These are phyloP conservation scores for Agrotis ipsilon DNA, from an alignment of 2,888 invertebrate genomes.

Conservation along the genomic window DNA sequence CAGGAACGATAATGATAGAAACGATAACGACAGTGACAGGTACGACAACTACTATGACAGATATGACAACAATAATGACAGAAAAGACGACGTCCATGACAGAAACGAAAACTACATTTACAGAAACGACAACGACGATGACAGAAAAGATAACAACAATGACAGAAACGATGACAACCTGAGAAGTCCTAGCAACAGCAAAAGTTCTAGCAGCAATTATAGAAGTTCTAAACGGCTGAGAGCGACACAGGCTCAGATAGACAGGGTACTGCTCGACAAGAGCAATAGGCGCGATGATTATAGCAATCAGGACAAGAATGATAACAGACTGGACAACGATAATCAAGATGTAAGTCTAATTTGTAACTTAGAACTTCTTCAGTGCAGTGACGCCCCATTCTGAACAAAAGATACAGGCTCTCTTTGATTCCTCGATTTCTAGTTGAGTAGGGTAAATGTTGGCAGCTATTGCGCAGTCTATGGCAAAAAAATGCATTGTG, in stretches of 20 bases:
- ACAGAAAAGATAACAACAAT: background rate
- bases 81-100: too few species aligned
- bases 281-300: background rate
- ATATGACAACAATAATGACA: too few species aligned
- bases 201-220: too few species aligned
- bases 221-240: background rate
- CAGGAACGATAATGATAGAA: background rate
- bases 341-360: constrained; percentile 42
- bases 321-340: constrained; percentile 16
- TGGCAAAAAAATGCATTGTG: too few species aligned
- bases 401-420: too few species aligned
- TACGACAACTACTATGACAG: background rate
- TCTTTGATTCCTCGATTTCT: too few species aligned
- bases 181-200: too few species aligned
- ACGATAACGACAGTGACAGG: background rate
- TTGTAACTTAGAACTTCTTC: constrained; percentile 12
- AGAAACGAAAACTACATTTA: background rate
- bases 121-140: background rate
- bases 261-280: constrained; percentile 10
- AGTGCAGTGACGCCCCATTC: too few species aligned
- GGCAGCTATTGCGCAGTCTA: too few species aligned
- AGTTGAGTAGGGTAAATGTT: too few species aligned
- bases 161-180: constrained; percentile 15
- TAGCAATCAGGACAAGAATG: background rate
- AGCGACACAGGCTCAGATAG: constrained; percentile 8